Evolutionary conservation across 30 jellyfish, hydroid and myxozoan genomes (phyloP).

Genomic region (Pelagia noctiluca): DNA sequence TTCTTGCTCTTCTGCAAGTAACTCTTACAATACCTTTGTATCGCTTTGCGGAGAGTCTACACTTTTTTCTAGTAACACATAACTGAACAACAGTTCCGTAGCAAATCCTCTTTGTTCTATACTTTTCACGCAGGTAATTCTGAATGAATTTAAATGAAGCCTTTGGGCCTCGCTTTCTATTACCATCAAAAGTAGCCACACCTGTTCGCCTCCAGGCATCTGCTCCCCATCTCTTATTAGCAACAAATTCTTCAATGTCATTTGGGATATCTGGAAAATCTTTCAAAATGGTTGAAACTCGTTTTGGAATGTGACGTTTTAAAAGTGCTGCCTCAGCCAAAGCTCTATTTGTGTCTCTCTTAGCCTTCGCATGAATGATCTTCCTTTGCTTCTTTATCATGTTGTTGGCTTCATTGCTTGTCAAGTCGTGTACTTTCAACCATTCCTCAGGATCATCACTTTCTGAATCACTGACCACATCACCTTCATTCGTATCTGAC

Average conservation of each 20-base stretch:
- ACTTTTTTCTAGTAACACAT: neutral
- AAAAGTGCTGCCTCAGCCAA: neutral
- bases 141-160: neutral
- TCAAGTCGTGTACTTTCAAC: neutral
- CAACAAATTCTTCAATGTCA: neutral
- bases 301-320: neutral
- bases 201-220: conserved; percentile 32
- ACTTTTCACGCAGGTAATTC: conserved; percentile 4
- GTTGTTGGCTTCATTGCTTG: neutral
- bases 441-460: neutral
- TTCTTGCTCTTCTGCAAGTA: conserved; percentile 11
- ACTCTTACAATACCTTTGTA: neutral
- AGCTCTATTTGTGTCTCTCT: neutral
- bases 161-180: conserved; percentile 11
- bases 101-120: conserved; percentile 3
- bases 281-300: neutral
- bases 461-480: neutral
- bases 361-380: neutral
- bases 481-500: neutral
- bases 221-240: neutral
- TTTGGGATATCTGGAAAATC: neutral
- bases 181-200: conserved; percentile 9
- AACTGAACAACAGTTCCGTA: conserved; percentile 21
- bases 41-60: conserved; percentile 9
- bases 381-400: neutral